Evolutionary conservation across 2,113 vertebrate species (phyloP), one percentile per base, ranked within the genome.

Genomic region (Ibidorhyncha struthersii): DNA sequence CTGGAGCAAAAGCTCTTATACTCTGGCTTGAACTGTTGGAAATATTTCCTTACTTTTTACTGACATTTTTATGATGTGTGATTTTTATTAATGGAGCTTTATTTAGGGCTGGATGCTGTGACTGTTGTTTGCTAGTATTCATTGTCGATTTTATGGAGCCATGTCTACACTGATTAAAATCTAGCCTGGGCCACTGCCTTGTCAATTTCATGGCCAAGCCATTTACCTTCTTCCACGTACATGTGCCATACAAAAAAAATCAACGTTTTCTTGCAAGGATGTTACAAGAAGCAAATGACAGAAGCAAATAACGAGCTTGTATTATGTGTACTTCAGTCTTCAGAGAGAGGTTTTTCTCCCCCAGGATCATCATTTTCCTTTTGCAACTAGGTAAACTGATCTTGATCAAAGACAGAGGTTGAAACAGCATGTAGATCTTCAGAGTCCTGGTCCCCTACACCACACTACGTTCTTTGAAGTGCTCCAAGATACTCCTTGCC

Each of bases 381-480:
- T 90, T 45, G 22, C 26, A 67, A 2, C 10, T 22, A 25, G 10
- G 9, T 29, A 23, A 63, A 76, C 22, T 27, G 22, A 56, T 36
- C 25, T 63, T 81, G 9, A 12, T 62, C 30, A 58, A 45, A 82
- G n/a, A 40, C 6, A 56, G 34, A 49, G 1, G 4, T 34, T 34
- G 56, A 72, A 88, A 52, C 7, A 40, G 10, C 36, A 49, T 12
- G 12, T 6, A 67, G 53, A 62, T 38, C 22, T 58, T 47, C 69
- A 85, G 15, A 53, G 20, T 62, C 8, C 3, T 6, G 27, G 5
- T 36, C 19, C 19, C 26, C 38, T 65, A 34, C 4, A 40, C 6
- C 6, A n/a, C 3, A 10, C 11, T 30, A 41, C 8, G 6, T 58
- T 49, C 38, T 73, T 53, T 0, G 0, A 27, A 49, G 30, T 32